These are phyloP conservation scores for Daubentonia madagascariensis DNA, from an alignment of 2,113 vertebrate species.

Conservation along the genomic window DNA sequence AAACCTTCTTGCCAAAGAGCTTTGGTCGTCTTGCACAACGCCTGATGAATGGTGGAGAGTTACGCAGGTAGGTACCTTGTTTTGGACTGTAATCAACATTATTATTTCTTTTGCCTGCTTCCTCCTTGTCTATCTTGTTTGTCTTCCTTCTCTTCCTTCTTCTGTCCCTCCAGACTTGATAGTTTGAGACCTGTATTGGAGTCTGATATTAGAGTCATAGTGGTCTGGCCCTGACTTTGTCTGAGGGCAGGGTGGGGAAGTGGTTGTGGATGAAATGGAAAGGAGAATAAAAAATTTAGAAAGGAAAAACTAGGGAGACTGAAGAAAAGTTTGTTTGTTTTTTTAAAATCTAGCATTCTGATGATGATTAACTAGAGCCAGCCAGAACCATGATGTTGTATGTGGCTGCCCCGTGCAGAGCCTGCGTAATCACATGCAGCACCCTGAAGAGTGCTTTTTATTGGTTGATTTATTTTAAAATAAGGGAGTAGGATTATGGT, in stretches of 20 bases:
- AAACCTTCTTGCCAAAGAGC: conserved; percentile 96
- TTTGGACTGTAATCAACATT: background rate
- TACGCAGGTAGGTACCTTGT: conserved; percentile 89
- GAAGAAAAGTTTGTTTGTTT: background rate
- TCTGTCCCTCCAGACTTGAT: background rate
- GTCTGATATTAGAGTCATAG: background rate
- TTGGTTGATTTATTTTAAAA: background rate
- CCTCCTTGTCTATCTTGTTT: background rate
- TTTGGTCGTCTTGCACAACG: conserved; percentile 98
- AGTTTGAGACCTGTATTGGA: background rate
- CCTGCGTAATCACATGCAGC: background rate
- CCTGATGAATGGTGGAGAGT: conserved; percentile 99
- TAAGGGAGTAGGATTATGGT: background rate
- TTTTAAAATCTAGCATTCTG: background rate
- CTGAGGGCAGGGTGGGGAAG: background rate
- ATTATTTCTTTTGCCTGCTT: background rate
- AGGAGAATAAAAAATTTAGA: background rate
- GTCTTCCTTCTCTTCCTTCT: background rate
- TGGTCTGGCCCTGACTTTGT: background rate
- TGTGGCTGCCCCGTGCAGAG: background rate
- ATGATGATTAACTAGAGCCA: background rate
- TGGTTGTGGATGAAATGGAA: background rate
- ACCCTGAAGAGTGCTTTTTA: background rate
- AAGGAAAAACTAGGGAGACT: background rate
- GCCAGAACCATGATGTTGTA: fast-evolving